Percentiles rank a stretch among this genome's conserved stretches.
phyloP scores from a whole-genome alignment of 2,888 invertebrate genomes.

The Dicyrtomina minuta region DNA sequence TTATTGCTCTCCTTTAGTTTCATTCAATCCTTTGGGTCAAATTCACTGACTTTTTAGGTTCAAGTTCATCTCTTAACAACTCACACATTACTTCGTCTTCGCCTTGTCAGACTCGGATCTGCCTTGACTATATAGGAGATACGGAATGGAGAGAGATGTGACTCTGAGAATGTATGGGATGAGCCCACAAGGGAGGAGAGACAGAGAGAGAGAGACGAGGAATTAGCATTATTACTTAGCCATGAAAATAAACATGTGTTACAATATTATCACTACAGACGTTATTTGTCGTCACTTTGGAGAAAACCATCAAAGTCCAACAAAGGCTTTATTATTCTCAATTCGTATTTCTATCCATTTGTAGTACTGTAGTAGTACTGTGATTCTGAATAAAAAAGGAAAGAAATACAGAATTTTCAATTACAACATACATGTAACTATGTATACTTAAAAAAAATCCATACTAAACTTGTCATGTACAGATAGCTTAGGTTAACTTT shows the following conservation, averaged over 20 bases:
- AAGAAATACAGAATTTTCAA: not conserved
- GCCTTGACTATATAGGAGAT: not conserved
- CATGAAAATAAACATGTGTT: slow-evolving; percentile 35
- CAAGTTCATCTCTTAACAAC: not conserved
- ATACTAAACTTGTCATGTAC: too few species aligned
- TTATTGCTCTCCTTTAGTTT: slow-evolving; percentile 7
- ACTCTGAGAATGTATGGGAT: not conserved
- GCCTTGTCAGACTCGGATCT: not conserved
- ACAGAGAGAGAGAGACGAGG: not conserved
- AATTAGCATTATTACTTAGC: slow-evolving; percentile 5
- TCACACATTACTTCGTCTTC: not conserved
- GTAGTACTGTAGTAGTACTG: too few species aligned
- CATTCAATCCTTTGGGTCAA: slow-evolving; percentile 14
- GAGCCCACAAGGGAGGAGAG: not conserved
- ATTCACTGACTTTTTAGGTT: slow-evolving; percentile 4
- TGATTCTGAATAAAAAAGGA: too few species aligned
- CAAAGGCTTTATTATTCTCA: slow-evolving; percentile 13
- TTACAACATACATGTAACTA: not conserved
- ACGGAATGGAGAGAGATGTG: not conserved
- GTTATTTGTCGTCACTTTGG: slow-evolving; percentile 35
- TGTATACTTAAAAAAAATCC: too few species aligned
- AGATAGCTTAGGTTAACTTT: too few species aligned
- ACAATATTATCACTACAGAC: slow-evolving; percentile 20
- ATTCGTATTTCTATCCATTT: not conserved
- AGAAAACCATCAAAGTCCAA: not conserved